Conservation (phyloP, 1,140 invertebrate genomes). For the Ips nitidus region DNA sequence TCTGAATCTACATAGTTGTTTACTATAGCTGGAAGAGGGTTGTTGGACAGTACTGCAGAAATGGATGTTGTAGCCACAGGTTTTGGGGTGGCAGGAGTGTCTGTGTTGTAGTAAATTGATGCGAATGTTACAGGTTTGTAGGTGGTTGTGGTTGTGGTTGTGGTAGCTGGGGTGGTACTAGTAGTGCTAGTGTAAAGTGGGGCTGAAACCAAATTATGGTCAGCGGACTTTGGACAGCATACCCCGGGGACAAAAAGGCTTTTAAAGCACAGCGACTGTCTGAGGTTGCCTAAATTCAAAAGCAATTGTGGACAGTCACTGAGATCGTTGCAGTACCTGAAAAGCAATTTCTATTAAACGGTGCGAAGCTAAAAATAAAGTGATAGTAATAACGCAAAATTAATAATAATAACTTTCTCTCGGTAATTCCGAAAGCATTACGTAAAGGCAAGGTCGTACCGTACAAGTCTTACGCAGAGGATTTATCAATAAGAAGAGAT, state of each 20-base stretch:
- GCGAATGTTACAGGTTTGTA: constrained; percentile 30
- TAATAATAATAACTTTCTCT: constrained; percentile 31
- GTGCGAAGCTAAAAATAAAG: neutral
- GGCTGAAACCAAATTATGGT: constrained; percentile 27
- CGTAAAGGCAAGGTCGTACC: constrained; percentile 31
- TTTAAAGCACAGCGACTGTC: constrained; percentile 89
- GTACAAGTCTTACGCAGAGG: constrained; percentile 1
- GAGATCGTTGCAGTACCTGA: constrained; percentile 73
- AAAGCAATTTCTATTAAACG: constrained; percentile 23
- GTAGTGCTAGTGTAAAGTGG: constrained; percentile 17
- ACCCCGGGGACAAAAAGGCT: constrained; percentile 88
- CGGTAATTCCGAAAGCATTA: constrained; percentile 27
- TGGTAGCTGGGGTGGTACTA: constrained; percentile 11
- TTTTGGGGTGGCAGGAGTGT: constrained; percentile 17
- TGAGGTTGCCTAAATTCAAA: constrained; percentile 76
- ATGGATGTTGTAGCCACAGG: neutral
- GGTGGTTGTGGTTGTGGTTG: constrained; percentile 30
- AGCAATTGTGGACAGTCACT: constrained; percentile 86
- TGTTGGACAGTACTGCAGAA: neutral
- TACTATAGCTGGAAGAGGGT: constrained; percentile 37
- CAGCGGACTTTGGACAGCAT: constrained; percentile 70
- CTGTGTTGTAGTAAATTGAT: constrained; percentile 41
- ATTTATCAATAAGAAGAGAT: constrained; percentile 8
- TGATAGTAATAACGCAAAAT: constrained; percentile 7
- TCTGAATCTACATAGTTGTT: constrained; percentile 56